Conservation (phyloP, 2,888 invertebrate genomes). For the Synanthedon formicaeformis region DNA sequence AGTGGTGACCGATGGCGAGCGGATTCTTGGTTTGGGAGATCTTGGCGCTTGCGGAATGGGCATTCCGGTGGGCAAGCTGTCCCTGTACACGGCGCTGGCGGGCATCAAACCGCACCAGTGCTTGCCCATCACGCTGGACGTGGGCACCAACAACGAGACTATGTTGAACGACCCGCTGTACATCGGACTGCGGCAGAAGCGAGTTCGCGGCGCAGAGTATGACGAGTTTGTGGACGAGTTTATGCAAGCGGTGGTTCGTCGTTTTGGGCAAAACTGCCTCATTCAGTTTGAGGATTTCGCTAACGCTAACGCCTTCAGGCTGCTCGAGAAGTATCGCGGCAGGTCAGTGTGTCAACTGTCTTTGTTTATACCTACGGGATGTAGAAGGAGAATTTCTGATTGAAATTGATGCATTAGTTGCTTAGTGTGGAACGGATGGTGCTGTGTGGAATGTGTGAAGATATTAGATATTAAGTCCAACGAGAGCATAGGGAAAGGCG, state of each 20-base stretch:
- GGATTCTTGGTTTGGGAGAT: conserved; percentile 97
- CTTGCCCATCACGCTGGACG: conserved; percentile 92
- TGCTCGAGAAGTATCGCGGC: conserved; percentile 90
- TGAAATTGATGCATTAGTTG: too few species aligned
- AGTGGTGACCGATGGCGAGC: conserved; percentile 98
- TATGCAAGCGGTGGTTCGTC: conserved; percentile 89
- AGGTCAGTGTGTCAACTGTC: conserved; percentile 57
- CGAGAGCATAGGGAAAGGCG: too few species aligned
- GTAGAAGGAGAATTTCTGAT: too few species aligned
- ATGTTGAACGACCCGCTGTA: conserved; percentile 94
- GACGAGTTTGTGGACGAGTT: conserved; percentile 97
- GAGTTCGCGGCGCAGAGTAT: conserved; percentile 86
- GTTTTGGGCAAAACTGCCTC: conserved; percentile 87
- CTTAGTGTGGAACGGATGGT: too few species aligned
- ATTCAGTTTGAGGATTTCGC: conserved; percentile 99
- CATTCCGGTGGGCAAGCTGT: conserved; percentile 96
- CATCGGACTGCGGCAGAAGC: conserved; percentile 89
- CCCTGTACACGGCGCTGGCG: conserved; percentile 96
- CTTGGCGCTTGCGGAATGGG: conserved; percentile 99
- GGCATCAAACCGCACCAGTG: conserved; percentile 96
- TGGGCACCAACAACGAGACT: conserved; percentile 89
- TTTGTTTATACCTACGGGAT: neutral
- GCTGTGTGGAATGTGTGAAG: too few species aligned
- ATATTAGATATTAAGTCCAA: too few species aligned
- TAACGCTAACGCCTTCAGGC: conserved; percentile 95